Evolutionary conservation across 2,888 invertebrate genomes (phyloP).

Genomic region (Ophioninae sp.): DNA sequence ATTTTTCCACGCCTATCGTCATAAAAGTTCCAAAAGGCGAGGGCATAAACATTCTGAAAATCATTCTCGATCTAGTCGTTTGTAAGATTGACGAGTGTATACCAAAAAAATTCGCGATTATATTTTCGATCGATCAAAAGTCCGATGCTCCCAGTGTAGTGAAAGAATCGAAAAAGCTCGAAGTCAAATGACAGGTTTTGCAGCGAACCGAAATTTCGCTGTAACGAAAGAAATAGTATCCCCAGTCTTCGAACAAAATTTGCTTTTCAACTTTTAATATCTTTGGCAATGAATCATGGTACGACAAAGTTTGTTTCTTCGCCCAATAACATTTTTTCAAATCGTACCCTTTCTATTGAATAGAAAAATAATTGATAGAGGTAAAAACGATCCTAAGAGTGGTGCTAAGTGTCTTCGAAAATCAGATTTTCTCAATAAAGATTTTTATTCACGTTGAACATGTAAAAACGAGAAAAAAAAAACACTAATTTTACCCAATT

Average conservation of each 20-base stretch:
- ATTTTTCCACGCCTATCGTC: constrained; percentile 67
- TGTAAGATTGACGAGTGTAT: constrained; percentile 76
- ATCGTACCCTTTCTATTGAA: not conserved
- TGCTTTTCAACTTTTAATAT: not conserved
- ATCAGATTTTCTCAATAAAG: constrained; percentile 54
- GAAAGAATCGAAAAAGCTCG: constrained; percentile 67
- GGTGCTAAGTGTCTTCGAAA: constrained; percentile 54
- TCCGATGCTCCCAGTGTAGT: constrained; percentile 67
- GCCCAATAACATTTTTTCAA: not conserved
- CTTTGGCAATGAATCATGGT: not conserved
- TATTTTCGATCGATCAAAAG: constrained; percentile 71
- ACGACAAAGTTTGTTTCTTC: not conserved
- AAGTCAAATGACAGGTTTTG: constrained; percentile 65
- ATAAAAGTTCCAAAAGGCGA: constrained; percentile 71
- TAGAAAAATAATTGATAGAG: constrained; percentile 9
- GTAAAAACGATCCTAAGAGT: constrained; percentile 9
- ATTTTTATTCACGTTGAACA: constrained; percentile 51
- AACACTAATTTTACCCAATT: constrained; percentile 13
- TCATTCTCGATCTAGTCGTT: constrained; percentile 73
- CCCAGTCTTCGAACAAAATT: constrained; percentile 9
- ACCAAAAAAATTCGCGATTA: constrained; percentile 71
- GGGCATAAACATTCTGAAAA: constrained; percentile 67
- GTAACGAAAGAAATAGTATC: constrained; percentile 31
- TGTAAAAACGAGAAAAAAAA: not conserved
- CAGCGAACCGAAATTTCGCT: not conserved